A percentile compares a stretch with the other conserved stretches of the same genome.
Evolutionary conservation across 2,797 vertebrate genomes (phyloP).

Genomic region (Hephaestus fuliginosus): DNA sequence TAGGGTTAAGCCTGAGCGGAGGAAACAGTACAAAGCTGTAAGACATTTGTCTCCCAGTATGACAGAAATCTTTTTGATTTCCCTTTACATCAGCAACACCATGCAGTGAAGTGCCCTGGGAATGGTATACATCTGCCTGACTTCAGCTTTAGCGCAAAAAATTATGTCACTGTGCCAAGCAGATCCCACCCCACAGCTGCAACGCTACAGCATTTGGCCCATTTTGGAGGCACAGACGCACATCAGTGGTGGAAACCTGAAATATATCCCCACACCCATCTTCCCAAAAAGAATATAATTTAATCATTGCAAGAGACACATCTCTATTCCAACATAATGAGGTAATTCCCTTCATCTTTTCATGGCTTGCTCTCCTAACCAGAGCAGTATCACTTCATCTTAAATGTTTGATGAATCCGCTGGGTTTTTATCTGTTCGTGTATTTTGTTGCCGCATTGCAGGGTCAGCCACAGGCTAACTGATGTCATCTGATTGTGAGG

Average conservation of each 20-base stretch:
- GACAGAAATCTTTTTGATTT: constrained; percentile 41
- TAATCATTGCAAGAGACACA: constrained; percentile 27
- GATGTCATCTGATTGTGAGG: constrained; percentile 76
- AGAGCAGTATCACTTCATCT: constrained; percentile 41
- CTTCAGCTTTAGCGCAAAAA: constrained; percentile 32
- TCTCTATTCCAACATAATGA: constrained; percentile 42
- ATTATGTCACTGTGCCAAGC: constrained; percentile 36
- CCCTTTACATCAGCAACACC: constrained; percentile 46
- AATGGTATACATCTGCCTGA: constrained; percentile 36
- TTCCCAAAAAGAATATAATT: background rate
- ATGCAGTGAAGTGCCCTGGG: constrained; percentile 26
- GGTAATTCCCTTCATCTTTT: constrained; percentile 43
- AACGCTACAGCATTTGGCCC: constrained; percentile 21
- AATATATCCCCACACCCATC: constrained; percentile 2
- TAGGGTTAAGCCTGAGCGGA: constrained; percentile 37
- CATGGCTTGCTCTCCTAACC: constrained; percentile 13
- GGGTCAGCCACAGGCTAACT: constrained; percentile 61
- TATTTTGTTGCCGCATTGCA: constrained; percentile 28
- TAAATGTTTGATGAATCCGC: constrained; percentile 48
- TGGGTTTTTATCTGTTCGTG: constrained; percentile 50
- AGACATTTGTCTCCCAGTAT: constrained; percentile 29
- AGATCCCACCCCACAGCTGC: constrained; percentile 66
- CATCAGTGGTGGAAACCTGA: constrained; percentile 10
- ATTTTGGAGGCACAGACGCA: constrained; percentile 19
- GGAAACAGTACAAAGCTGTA: constrained; percentile 30